phyloP scores from a whole-genome alignment of 1,140 invertebrate species.

The Macrobrachium nipponense region DNA sequence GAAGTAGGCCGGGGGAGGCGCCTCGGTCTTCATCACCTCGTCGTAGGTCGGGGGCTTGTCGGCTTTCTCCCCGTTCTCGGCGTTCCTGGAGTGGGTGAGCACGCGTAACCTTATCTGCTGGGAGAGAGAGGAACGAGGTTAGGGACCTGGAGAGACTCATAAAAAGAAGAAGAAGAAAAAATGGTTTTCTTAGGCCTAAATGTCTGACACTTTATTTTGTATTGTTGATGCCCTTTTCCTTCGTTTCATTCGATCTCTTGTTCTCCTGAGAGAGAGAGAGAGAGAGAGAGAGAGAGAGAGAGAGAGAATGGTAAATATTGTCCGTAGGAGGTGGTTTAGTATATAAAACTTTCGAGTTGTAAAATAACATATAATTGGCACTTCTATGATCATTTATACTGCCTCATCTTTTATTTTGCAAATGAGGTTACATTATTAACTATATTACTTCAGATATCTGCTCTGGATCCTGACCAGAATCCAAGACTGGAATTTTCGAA shows the following conservation, averaged over 20 bases:
- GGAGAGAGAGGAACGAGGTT: background rate
- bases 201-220: background rate
- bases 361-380: too few relatives aligned
- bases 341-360: too few relatives aligned
- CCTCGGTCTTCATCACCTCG: constrained; percentile 49
- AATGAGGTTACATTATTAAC: too few relatives aligned
- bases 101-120: constrained; percentile 47
- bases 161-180: too few relatives aligned
- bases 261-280: background rate
- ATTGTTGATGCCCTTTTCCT: background rate
- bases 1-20: constrained; percentile 49
- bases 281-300: constrained; percentile 30
- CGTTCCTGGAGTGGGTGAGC: constrained; percentile 24
- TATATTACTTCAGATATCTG: too few relatives aligned
- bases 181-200: background rate
- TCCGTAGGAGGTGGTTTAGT: too few relatives aligned
- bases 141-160: background rate
- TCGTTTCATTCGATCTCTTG: background rate
- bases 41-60: constrained; percentile 46
- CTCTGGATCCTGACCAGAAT: too few relatives aligned
- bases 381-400: too few relatives aligned
- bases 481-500: too few relatives aligned
- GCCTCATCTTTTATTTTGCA: too few relatives aligned
- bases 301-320: background rate
- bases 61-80: constrained; percentile 21